Conservation (phyloP, 2,113 vertebrate species). For the Myotis davidii region DNA sequence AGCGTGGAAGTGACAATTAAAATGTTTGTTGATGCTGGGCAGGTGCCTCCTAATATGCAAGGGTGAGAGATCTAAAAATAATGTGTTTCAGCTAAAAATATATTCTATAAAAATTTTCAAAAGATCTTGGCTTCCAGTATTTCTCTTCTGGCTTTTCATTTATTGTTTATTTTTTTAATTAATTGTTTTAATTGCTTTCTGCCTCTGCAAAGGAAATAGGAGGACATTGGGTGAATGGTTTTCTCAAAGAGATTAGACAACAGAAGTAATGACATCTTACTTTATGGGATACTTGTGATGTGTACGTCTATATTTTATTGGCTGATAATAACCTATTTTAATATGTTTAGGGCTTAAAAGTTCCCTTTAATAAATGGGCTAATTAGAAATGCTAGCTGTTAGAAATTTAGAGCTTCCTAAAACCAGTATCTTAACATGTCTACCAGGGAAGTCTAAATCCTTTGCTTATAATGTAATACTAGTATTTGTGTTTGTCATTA, state of each 20-base stretch:
- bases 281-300: background rate
- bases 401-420: constrained; percentile 12
- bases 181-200: background rate
- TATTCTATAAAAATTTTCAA: background rate
- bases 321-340: background rate
- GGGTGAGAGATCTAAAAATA: background rate
- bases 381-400: background rate
- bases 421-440: background rate
- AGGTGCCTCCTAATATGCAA: background rate
- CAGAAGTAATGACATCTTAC: background rate
- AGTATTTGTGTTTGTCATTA: background rate
- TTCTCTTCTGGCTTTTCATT: background rate
- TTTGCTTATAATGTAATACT: background rate
- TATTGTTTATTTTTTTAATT: background rate
- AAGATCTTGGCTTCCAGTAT: background rate
- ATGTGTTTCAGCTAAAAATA: constrained; percentile 11
- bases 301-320: constrained; percentile 6
- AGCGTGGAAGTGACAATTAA: background rate
- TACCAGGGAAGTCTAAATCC: background rate
- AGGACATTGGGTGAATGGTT: background rate
- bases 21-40: background rate
- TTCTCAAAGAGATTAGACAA: background rate
- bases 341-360: background rate
- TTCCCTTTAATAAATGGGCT: background rate
- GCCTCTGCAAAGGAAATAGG: background rate